phyloP scores from a whole-genome alignment of 2,797 vertebrate genomes.

The Tokudaia tokunoshimensis region DNA sequence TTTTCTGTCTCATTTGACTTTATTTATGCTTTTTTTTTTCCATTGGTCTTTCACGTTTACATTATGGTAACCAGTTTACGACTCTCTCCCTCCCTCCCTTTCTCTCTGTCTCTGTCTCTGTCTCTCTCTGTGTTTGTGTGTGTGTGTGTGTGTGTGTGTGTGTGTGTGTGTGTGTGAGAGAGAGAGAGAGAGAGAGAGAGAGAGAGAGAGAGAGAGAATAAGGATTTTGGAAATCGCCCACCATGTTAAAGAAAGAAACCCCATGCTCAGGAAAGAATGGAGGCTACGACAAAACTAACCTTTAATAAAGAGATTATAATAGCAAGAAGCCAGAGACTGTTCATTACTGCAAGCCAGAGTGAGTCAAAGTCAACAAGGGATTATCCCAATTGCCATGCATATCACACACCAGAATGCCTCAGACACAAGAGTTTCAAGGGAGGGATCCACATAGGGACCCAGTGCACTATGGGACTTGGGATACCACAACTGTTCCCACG shows the following conservation, averaged over 20 bases:
- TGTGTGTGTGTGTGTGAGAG: neutral
- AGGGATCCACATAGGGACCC: neutral
- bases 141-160: too few species aligned
- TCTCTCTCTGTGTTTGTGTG: too few species aligned
- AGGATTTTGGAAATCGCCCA: neutral
- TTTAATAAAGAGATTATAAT: neutral
- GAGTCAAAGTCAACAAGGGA: neutral
- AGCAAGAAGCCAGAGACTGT: neutral
- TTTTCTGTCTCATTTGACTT: neutral
- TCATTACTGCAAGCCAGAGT: neutral
- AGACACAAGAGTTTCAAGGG: neutral
- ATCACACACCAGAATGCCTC: rapidly evolving
- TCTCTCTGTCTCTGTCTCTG: too few species aligned
- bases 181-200: neutral
- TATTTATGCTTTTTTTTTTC: neutral
- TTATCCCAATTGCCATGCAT: neutral
- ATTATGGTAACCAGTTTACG: too few species aligned
- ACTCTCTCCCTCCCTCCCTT: too few species aligned
- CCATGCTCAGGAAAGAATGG: neutral
- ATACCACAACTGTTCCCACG: neutral
- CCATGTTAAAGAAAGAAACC: neutral
- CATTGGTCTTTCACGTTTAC: neutral
- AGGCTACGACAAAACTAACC: neutral
- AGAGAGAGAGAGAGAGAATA: neutral
- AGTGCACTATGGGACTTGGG: neutral